Evolutionary conservation across 2,113 vertebrate species (phyloP).

Genomic region (Eulemur macaco): DNA sequence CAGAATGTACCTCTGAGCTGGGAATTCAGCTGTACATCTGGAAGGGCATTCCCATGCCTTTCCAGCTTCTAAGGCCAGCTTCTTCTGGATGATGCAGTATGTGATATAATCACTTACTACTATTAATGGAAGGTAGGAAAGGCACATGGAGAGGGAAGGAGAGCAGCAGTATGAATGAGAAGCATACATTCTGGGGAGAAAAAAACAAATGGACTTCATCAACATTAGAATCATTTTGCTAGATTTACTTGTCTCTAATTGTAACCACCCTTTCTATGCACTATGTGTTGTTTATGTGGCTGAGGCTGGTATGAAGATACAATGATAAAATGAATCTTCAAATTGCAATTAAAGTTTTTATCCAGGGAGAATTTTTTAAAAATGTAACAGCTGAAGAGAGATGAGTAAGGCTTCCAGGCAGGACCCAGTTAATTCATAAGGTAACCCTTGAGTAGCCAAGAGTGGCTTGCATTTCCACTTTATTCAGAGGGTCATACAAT

Average conservation of each 20-base stretch:
- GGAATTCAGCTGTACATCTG: fast-evolving
- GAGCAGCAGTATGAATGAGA: background rate
- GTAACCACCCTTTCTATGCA: background rate
- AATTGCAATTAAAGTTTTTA: background rate
- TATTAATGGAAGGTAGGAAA: background rate
- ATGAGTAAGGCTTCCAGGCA: background rate
- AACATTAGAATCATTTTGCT: background rate
- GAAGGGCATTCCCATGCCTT: background rate
- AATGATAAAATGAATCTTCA: background rate
- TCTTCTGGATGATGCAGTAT: background rate
- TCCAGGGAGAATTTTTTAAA: background rate
- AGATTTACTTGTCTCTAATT: background rate
- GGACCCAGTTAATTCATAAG: background rate
- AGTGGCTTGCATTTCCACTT: background rate
- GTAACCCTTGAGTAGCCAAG: background rate
- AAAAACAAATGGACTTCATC: background rate
- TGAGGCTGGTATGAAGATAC: background rate
- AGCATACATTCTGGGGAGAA: background rate
- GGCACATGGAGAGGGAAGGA: background rate
- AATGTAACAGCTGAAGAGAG: background rate
- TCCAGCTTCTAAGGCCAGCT: background rate
- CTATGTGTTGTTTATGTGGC: background rate
- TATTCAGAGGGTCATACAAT: conserved; percentile 5
- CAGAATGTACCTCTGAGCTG: background rate
- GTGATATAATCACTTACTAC: background rate